These are phyloP conservation scores for Drosophila miranda DNA, from an alignment of 1,140 invertebrate species.

Conservation along the genomic window DNA sequence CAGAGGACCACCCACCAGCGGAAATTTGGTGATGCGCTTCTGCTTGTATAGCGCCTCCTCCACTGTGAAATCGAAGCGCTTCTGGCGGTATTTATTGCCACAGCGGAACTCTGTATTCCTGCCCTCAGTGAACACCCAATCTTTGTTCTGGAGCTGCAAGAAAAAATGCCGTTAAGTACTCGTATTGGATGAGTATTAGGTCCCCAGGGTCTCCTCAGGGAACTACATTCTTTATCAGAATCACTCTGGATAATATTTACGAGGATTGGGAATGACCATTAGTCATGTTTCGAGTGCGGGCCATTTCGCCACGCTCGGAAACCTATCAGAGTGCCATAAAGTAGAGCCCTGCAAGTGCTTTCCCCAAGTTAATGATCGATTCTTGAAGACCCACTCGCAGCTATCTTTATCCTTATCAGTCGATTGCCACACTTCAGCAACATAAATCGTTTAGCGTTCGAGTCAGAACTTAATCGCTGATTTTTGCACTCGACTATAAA, in stretches of 20 bases:
- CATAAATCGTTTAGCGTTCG: constrained; percentile 53
- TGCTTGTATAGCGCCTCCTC: constrained; percentile 51
- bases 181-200: neutral
- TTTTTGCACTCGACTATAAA: constrained; percentile 58
- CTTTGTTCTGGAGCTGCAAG: constrained; percentile 49
- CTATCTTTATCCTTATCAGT: constrained; percentile 47
- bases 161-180: neutral
- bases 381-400: constrained; percentile 13
- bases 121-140: constrained; percentile 50
- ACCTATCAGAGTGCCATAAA: constrained; percentile 5
- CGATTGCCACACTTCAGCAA: constrained; percentile 58
- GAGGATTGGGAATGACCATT: constrained; percentile 25
- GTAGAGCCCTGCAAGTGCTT: constrained; percentile 38
- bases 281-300: constrained; percentile 26
- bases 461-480: constrained; percentile 61
- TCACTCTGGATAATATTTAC: constrained; percentile 31
- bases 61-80: constrained; percentile 10
- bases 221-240: constrained; percentile 33
- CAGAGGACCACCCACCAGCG: constrained; percentile 54
- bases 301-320: constrained; percentile 42
- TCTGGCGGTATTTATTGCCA: constrained; percentile 53
- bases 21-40: constrained; percentile 57
- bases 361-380: constrained; percentile 28
- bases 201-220: neutral
- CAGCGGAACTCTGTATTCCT: constrained; percentile 25